These are phyloP conservation scores for Sitobion miscanthi DNA, from an alignment of 1,140 invertebrate species.

Conservation along the genomic window DNA sequence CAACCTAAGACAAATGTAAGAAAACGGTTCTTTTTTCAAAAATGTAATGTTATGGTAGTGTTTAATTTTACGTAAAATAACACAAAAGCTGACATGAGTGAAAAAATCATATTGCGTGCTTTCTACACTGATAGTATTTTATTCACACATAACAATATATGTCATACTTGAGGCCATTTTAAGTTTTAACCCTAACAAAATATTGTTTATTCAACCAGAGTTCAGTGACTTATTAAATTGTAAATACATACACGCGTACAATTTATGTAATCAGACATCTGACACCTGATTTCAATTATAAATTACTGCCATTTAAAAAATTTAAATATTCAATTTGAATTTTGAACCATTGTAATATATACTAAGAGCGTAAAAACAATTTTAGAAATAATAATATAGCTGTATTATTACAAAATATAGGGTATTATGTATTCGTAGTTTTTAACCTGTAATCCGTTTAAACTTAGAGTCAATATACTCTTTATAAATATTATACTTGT, in stretches of 20 bases:
- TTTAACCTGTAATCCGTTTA: not conserved
- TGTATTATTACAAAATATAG: not conserved
- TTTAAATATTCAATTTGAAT: not conserved
- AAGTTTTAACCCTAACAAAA: not conserved
- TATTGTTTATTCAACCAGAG: not conserved
- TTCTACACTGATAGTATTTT: too few species aligned
- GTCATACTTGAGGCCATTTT: too few species aligned
- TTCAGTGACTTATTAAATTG: slow-evolving; percentile 8
- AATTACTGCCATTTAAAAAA: not conserved
- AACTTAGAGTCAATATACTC: not conserved
- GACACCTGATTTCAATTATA: not conserved
- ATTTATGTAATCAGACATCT: not conserved
- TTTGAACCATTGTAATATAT: not conserved
- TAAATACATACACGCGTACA: not conserved
- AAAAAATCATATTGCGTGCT: too few species aligned
- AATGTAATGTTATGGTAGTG: too few species aligned
- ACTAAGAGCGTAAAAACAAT: not conserved
- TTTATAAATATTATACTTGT: not conserved
- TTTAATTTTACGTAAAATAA: too few species aligned
- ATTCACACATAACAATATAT: too few species aligned
- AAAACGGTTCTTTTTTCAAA: too few species aligned
- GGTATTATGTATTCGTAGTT: not conserved
- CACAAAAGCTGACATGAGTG: too few species aligned
- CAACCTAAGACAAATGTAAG: too few species aligned
- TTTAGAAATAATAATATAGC: not conserved